These are phyloP conservation scores for Prostheceraeus crozeri DNA, from an alignment of 2,888 invertebrate species.

Conservation along the genomic window DNA sequence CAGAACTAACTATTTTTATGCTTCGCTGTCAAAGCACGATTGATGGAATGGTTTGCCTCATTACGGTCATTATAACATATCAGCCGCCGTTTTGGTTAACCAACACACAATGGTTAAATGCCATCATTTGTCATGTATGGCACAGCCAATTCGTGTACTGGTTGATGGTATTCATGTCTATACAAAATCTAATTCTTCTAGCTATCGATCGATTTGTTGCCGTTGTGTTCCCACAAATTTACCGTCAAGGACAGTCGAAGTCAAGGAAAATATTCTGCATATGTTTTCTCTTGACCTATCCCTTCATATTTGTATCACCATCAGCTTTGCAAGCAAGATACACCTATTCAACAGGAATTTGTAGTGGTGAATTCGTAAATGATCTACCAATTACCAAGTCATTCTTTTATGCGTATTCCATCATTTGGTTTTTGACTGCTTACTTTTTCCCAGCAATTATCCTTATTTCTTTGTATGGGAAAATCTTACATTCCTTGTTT, in stretches of 20 bases:
- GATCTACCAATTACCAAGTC: not conserved
- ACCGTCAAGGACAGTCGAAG: not conserved
- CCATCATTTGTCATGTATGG: conserved; percentile 13
- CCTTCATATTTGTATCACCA: not conserved
- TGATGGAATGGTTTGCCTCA: not conserved
- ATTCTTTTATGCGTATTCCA: conserved; percentile 7
- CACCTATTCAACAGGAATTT: not conserved
- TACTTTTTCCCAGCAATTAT: not conserved
- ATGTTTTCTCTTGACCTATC: not conserved
- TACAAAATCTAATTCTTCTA: not conserved
- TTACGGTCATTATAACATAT: not conserved
- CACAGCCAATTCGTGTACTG: conserved; percentile 16
- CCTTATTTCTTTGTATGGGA: not conserved
- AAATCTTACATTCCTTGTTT: not conserved
- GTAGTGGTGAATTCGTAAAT: not conserved
- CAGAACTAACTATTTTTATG: not conserved
- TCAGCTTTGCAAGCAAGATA: not conserved
- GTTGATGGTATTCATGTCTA: not conserved
- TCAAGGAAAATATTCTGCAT: not conserved
- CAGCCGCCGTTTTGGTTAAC: not conserved
- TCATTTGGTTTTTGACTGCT: not conserved
- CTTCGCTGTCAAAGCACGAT: not conserved
- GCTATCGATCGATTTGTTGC: conserved; percentile 18
- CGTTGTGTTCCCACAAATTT: not conserved
- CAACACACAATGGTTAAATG: not conserved